These are phyloP conservation scores for Pantherophis guttatus DNA, from an alignment of 2,113 vertebrate species.

Conservation along the genomic window DNA sequence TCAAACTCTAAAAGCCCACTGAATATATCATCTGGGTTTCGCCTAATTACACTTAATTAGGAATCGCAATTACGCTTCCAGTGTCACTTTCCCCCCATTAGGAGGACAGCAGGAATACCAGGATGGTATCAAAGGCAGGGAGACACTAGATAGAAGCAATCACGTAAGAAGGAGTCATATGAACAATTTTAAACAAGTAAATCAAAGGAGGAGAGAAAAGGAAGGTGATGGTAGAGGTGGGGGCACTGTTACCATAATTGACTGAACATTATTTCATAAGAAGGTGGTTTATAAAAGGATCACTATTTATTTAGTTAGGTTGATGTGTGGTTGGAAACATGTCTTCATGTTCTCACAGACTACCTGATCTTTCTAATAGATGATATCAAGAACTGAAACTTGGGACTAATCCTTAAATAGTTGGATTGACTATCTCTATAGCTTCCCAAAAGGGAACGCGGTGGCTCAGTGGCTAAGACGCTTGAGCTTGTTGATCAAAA, in stretches of 20 bases:
- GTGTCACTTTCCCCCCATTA: conserved; percentile 60
- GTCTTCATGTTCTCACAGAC: background rate
- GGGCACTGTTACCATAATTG: background rate
- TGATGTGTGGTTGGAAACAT: background rate
- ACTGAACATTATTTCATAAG: background rate
- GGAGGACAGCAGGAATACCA: conserved; percentile 50
- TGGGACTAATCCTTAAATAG: background rate
- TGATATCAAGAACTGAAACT: background rate
- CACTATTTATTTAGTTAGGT: background rate
- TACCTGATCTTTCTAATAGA: background rate
- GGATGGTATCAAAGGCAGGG: conserved; percentile 43
- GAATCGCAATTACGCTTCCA: conserved; percentile 75
- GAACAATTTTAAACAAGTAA: conserved; percentile 30
- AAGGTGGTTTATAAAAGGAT: background rate
- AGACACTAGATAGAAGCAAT: conserved; percentile 45
- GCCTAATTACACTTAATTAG: conserved; percentile 82
- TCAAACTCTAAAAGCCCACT: conserved; percentile 61
- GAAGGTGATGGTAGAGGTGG: background rate
- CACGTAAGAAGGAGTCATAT: conserved; percentile 46
- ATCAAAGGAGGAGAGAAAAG: background rate
- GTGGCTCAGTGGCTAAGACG: no score
- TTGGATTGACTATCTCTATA: background rate
- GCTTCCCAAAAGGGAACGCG: no score
- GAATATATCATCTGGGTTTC: conserved; percentile 79
- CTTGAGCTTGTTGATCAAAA: no score